A percentile compares a stretch with the other conserved stretches of the same genome.
phyloP scores from a whole-genome alignment of 2,113 vertebrate genomes.

The Pavo muticus region DNA sequence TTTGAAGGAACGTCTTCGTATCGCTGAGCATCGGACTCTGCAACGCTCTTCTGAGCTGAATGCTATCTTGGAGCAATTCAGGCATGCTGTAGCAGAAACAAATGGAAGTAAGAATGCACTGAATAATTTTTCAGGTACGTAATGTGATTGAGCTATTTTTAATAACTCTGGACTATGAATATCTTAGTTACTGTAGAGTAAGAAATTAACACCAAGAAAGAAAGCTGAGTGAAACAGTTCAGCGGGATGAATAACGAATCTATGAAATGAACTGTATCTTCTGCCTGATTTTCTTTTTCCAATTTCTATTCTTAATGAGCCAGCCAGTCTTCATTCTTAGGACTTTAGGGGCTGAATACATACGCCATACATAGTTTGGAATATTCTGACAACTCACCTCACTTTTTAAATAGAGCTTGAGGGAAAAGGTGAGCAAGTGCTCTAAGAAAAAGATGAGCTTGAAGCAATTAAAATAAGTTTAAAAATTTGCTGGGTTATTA shows the following conservation, averaged over 20 bases:
- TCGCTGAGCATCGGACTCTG: slow-evolving; percentile 93
- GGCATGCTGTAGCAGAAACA: slow-evolving; percentile 89
- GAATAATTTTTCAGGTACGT: slow-evolving; percentile 90
- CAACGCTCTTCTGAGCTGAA: slow-evolving; percentile 96
- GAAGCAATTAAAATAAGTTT: background rate
- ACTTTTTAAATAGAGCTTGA: background rate
- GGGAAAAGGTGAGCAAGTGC: background rate
- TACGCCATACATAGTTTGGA: background rate
- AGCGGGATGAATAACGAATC: background rate
- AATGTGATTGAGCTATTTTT: background rate
- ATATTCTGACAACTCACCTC: background rate
- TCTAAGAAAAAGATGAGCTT: background rate
- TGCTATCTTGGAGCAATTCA: slow-evolving; percentile 92
- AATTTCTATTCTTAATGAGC: background rate
- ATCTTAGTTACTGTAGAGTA: background rate
- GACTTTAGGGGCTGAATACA: background rate
- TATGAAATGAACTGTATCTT: background rate
- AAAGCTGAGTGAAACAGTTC: background rate
- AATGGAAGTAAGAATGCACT: slow-evolving; percentile 90
- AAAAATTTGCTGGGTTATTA: background rate
- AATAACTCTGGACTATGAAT: background rate
- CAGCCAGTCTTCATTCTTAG: background rate
- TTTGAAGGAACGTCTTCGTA: slow-evolving; percentile 94
- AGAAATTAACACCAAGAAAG: background rate
- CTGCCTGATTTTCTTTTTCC: background rate